A percentile compares a stretch with the other conserved stretches of the same genome.
Conservation (phyloP, 2,113 vertebrate genomes). For the Emydura subglobosa region DNA sequence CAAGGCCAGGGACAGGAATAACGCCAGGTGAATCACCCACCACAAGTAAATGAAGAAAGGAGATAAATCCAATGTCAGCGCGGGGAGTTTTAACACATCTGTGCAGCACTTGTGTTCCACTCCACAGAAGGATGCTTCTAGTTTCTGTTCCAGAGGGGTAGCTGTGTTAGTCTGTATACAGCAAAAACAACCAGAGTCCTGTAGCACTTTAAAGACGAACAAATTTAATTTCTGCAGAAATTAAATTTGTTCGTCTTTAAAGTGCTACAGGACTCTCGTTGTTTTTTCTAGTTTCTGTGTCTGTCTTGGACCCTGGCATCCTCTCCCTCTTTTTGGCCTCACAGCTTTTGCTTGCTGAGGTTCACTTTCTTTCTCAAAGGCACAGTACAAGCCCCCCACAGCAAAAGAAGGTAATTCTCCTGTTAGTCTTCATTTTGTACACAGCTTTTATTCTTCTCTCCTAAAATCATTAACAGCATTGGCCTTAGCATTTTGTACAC, state of each 20-base stretch:
- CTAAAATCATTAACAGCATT: neutral
- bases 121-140: neutral
- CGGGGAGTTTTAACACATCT: neutral
- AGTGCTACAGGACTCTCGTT: too few relatives aligned
- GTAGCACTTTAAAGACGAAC: too few relatives aligned
- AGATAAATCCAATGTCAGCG: neutral
- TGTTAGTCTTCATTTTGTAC: neutral
- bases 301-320: too few relatives aligned
- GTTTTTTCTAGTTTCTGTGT: neutral
- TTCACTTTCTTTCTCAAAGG: neutral
- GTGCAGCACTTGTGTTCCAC: too few relatives aligned
- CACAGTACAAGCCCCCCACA: neutral
- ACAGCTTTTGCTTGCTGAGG: too few relatives aligned
- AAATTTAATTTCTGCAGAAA: too few relatives aligned
- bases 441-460: neutral
- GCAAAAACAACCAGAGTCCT: too few relatives aligned
- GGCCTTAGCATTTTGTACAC: neutral
- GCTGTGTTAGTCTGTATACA: too few relatives aligned
- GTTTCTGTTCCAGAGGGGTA: neutral
- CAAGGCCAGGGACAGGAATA: too few relatives aligned
- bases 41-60: too few relatives aligned
- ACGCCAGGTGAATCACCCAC: too few relatives aligned
- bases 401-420: neutral
- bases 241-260: too few relatives aligned
- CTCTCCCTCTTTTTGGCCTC: neutral